Percentiles rank a stretch among this genome's conserved stretches.
phyloP scores from a whole-genome alignment of 2,113 vertebrate genomes.

The Apistogramma diplotaenia region DNA sequence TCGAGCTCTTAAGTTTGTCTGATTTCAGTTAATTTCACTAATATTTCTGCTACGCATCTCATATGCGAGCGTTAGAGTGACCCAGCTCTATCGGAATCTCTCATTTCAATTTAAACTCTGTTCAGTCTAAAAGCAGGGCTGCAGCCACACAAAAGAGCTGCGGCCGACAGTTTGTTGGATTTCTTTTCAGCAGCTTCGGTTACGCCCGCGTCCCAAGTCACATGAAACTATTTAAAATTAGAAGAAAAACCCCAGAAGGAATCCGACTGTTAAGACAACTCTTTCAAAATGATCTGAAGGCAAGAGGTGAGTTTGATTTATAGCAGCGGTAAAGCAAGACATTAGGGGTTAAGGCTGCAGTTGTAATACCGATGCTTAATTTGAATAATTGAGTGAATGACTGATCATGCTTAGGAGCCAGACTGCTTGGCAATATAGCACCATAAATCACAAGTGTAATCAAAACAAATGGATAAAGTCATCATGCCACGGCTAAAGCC shows the following conservation, averaged over 20 bases:
- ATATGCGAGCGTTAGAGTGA: not conserved
- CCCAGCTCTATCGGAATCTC: not conserved
- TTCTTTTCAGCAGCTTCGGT: not conserved
- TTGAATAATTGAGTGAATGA: conserved; percentile 74
- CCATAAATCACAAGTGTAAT: conserved; percentile 66
- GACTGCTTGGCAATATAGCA: conserved; percentile 50
- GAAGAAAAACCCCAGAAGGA: not conserved
- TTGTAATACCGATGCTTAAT: conserved; percentile 67
- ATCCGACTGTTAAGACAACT: not conserved
- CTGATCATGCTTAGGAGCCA: conserved; percentile 61
- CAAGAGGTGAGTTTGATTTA: conserved; percentile 61
- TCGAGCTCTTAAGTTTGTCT: not conserved
- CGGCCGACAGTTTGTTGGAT: not conserved
- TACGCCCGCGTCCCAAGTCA: not conserved
- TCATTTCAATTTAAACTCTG: not conserved
- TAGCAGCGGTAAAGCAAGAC: conserved; percentile 51
- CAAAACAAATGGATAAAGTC: conserved; percentile 70
- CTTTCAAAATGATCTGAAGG: conserved; percentile 26
- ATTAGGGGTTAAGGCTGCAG: conserved; percentile 65
- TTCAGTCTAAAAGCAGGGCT: not conserved
- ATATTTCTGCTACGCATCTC: not conserved
- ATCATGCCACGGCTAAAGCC: conserved; percentile 57
- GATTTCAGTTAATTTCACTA: not conserved
- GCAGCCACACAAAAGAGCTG: not conserved
- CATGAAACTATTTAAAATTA: not conserved